Percentiles rank a stretch among this genome's conserved stretches.
phyloP scores from a whole-genome alignment of 2,797 vertebrate genomes.

The Periophthalmus magnuspinnatus region DNA sequence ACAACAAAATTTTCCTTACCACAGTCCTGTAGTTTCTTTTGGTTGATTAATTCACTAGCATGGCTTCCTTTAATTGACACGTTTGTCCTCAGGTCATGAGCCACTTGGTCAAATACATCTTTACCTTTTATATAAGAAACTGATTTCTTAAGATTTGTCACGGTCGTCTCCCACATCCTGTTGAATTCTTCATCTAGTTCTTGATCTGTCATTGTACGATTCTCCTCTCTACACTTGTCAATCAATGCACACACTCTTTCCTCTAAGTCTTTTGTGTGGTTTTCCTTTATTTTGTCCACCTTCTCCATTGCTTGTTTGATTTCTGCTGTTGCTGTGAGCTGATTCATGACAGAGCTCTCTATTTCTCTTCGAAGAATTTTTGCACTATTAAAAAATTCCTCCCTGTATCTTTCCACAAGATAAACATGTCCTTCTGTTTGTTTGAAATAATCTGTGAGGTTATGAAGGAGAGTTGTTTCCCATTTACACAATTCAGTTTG shows the following conservation, averaged over 20 bases:
- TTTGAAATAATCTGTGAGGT: conserved; percentile 60
- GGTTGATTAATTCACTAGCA: conserved; percentile 24
- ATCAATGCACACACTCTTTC: conserved; percentile 38
- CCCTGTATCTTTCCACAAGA: conserved; percentile 64
- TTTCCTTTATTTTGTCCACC: conserved; percentile 52
- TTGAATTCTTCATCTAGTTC: conserved; percentile 54
- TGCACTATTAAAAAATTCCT: conserved; percentile 59
- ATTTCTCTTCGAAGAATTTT: conserved; percentile 52
- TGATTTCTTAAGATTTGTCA: conserved; percentile 11
- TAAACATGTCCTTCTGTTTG: conserved; percentile 55
- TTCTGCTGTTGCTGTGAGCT: conserved; percentile 39
- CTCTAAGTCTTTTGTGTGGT: conserved; percentile 50
- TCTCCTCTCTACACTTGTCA: conserved; percentile 34
- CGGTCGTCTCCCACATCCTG: conserved; percentile 57
- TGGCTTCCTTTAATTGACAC: conserved; percentile 29
- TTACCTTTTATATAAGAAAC: neutral
- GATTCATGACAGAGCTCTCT: conserved; percentile 35
- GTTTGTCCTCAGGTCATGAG: conserved; percentile 32
- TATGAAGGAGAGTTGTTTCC: conserved; percentile 46
- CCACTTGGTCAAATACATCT: conserved; percentile 26
- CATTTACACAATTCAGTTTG: conserved; percentile 24
- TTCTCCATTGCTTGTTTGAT: conserved; percentile 49
- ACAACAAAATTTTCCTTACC: conserved; percentile 12
- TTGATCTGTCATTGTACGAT: neutral
- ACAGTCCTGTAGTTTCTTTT: neutral